phyloP scores from a whole-genome alignment of 53 echinoderm and acorn worm genomes.

The Glandiceps talaboti region DNA sequence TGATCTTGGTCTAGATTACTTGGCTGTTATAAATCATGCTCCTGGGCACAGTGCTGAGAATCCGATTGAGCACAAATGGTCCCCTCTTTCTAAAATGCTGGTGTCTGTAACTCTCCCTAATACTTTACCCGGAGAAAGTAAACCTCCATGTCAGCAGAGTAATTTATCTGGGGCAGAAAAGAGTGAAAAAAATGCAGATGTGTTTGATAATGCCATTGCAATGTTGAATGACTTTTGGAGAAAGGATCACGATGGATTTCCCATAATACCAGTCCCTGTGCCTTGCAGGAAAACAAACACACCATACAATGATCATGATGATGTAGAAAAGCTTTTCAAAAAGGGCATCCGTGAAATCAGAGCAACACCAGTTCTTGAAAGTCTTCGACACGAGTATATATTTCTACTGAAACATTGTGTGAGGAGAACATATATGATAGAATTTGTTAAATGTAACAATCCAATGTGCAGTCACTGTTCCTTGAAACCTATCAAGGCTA shows the following conservation, averaged over 20 bases:
- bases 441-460: neutral
- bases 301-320: neutral
- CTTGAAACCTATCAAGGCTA: neutral
- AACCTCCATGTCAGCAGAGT: conserved; percentile 1
- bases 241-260: neutral
- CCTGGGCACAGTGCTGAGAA: neutral
- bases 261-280: neutral
- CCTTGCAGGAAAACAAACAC: neutral
- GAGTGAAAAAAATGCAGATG: neutral
- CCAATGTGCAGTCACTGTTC: neutral
- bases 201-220: neutral
- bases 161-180: neutral
- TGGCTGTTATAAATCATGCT: neutral
- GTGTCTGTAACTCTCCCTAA: neutral
- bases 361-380: neutral
- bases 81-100: neutral
- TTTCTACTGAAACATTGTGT: neutral
- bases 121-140: neutral
- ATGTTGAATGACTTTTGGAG: neutral
- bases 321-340: neutral
- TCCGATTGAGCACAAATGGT: neutral
- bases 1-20: neutral
- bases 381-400: neutral
- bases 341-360: neutral
- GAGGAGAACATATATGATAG: neutral